Conservation (phyloP, 2,113 vertebrate species). For the Cryptotis parvus region DNA sequence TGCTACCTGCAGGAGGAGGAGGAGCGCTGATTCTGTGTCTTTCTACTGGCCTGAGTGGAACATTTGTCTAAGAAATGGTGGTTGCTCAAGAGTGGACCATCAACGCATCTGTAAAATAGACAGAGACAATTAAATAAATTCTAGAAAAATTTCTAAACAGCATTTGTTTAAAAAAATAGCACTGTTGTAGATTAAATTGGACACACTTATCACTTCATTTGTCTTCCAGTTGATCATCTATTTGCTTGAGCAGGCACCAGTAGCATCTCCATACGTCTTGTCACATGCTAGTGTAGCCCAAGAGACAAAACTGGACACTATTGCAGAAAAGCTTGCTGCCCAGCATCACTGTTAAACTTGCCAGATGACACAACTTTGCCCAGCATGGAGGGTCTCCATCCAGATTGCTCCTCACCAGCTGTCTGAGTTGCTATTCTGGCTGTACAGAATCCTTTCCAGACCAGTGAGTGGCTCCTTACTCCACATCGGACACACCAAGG, state of each 20-base stretch:
- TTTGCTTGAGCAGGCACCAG: too few relatives aligned
- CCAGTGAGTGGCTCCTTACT: neutral
- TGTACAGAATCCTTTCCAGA: neutral
- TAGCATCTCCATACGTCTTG: too few relatives aligned
- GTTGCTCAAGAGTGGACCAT: too few relatives aligned
- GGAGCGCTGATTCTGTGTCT: neutral
- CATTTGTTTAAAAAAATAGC: slow-evolving; percentile 6
- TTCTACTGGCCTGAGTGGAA: neutral
- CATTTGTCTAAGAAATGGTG: neutral
- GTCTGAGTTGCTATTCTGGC: neutral
- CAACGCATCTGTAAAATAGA: too few relatives aligned
- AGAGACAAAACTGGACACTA: neutral
- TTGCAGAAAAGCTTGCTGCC: neutral
- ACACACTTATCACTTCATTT: too few relatives aligned
- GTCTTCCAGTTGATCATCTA: too few relatives aligned
- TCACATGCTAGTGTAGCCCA: too few relatives aligned
- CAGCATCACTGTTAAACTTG: neutral
- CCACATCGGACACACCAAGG: neutral
- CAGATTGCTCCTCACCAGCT: neutral
- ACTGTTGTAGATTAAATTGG: slow-evolving; percentile 13
- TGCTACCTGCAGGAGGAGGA: neutral
- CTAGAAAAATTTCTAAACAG: neutral
- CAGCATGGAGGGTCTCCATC: neutral
- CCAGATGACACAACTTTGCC: neutral
- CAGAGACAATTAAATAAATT: neutral